Evolutionary conservation across 2,888 invertebrate species (phyloP), one percentile per base, ranked within the genome.

Genomic region (Drosophila neutralis): DNA sequence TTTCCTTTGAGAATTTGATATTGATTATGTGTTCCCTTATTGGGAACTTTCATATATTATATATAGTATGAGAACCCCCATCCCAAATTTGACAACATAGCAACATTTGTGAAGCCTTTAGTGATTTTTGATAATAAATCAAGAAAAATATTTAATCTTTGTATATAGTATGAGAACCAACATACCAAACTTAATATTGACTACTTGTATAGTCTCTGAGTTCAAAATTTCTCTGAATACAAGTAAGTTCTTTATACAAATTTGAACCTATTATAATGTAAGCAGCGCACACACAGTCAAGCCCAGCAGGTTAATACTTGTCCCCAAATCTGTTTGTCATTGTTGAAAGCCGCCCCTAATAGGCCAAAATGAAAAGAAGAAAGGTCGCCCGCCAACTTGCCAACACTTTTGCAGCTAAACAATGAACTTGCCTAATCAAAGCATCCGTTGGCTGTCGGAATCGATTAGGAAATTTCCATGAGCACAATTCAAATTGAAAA

Each of bases 391-490:
- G 77, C 73, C 76, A 80, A 69, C 63, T 66, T 68, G 69, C n/a
- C 52, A 82, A 82, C 86, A 82, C 89, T 83, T 53, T 53, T 11
- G n/a, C 33, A 35, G 27, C 29, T 49, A 64, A 35, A 83, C 72
- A 76, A 88, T 64, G 61, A 69, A 57, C 53, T 65, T 51, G 63
- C 73, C 79, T 73, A 81, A 81, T 83, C 71, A 77, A 69, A 66
- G 62, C 58, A 52, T 51, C 53, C 13, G 31, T 24, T 49, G 57
- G 27, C 33, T 71, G 58, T 72, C 62, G 48, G 35, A 54, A 29
- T 42, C 38, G 49, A 73, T 67, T 66, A 58, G 49, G 15, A 45
- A 66, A 31, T 68, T 60, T 62, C 54, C 35, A 35, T 33, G 45
- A 52, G 56, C 33, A 35, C 65, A 63, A 77, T 73, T 71, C 38